phyloP scores from a whole-genome alignment of 2,797 vertebrate genomes.

The Loriculus beryllinus region DNA sequence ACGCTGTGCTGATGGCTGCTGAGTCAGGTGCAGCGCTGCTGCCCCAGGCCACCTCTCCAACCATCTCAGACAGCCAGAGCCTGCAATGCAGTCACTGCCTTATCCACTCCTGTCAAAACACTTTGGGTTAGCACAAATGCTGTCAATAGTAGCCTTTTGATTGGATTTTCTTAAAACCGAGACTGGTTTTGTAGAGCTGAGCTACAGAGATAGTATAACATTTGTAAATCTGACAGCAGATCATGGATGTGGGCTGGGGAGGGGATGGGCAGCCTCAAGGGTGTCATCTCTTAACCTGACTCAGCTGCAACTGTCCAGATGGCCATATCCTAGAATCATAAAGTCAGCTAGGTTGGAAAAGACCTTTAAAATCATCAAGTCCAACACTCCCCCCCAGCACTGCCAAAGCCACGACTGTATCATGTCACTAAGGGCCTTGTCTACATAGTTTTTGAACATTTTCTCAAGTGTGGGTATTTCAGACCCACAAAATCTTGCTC shows the following conservation, averaged over 20 bases:
- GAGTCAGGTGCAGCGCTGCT: background rate
- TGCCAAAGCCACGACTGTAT: background rate
- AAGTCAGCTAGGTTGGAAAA: background rate
- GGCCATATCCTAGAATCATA: background rate
- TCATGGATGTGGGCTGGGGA: background rate
- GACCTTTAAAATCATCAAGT: background rate
- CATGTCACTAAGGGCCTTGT: background rate
- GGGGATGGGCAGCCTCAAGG: background rate
- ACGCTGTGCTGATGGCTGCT: background rate
- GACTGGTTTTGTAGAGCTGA: background rate
- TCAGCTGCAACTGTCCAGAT: background rate
- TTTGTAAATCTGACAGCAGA: rapidly evolving
- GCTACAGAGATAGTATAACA: background rate
- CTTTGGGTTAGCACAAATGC: background rate
- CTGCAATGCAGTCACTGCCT: background rate
- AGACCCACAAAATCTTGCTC: background rate
- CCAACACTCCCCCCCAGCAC: background rate
- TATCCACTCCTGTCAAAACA: background rate
- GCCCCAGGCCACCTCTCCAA: background rate
- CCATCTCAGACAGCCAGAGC: background rate
- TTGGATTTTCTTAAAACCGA: background rate
- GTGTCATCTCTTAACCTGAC: background rate
- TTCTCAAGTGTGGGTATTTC: background rate
- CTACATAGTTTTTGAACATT: background rate
- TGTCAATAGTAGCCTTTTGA: background rate